Evolutionary conservation across 2,888 invertebrate genomes (phyloP), one percentile per base, ranked within the genome.

Genomic region (Scrobipalpa atriplicella): DNA sequence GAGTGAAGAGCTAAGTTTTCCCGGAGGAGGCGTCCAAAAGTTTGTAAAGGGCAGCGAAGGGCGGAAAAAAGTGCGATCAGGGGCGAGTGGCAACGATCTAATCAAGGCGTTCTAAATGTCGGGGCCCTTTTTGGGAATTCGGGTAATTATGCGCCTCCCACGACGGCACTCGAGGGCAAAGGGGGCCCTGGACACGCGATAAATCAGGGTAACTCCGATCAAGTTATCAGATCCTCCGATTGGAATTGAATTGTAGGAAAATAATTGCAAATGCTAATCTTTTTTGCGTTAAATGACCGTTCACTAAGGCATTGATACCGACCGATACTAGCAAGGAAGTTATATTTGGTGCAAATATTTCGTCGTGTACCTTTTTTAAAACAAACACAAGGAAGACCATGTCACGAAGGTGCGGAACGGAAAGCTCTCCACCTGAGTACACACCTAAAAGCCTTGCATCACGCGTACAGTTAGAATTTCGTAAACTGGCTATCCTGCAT

Each of bases 121-220:
- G 70, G 82, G 83, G 79, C 74, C 76, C 75, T 76, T 72, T 76
- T 71, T 76, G 78, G 78, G 73, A 77, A 71, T 56, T 74, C 75
- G 77, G 78, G 81, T 85, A 86, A 86, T 85, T 82, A 79, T 81
- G 72, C 77, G 79, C 77, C 80, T 84, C 87, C 80, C 78, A 75
- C 75, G 82, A 81, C 76, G 75, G 76, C 73, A 73, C 71, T 79
- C 76, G n/a, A n/a, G n/a, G n/a, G n/a, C n/a, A n/a, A 10, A 47
- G 47, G 47, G 47, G 79, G 80, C 75, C 75, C 71, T 75, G 68
- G 73, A 72, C 77, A 74, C 76, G 75, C 73, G 73, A 87, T 90
- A 89, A 87, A 90, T 90, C 86, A 87, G 78, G 78, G 75, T 85
- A 86, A 87, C 78, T 79, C 75, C 72, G 76, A 81, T 82, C 75